A percentile compares a stretch with the other conserved stretches of the same genome.
Evolutionary conservation across 1,140 invertebrate species (phyloP).

Genomic region (Palaemon carinicauda): DNA sequence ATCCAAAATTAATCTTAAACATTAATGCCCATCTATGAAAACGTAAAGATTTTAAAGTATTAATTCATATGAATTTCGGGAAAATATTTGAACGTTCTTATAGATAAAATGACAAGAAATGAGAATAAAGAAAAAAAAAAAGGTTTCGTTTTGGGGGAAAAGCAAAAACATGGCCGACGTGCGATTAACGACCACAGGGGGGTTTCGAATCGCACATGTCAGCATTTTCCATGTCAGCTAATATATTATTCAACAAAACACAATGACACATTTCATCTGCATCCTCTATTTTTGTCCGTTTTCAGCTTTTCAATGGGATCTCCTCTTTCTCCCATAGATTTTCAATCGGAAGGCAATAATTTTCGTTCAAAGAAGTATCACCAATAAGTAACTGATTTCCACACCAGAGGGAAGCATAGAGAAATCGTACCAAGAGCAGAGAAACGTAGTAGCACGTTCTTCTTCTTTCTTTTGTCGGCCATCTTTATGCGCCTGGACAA

Average conservation of each 20-base stretch:
- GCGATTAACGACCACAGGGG: neutral
- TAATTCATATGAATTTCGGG: too few species aligned
- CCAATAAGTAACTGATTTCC: neutral
- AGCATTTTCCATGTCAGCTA: neutral
- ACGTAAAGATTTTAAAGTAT: too few species aligned
- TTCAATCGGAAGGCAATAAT: neutral
- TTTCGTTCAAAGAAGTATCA: neutral
- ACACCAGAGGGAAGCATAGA: too few species aligned
- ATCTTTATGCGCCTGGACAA: slow-evolving; percentile 34
- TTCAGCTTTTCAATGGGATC: neutral
- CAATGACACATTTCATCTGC: slow-evolving; percentile 36
- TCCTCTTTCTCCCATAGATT: neutral
- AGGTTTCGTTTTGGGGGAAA: too few species aligned
- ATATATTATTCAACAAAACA: slow-evolving; percentile 41
- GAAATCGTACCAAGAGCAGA: neutral
- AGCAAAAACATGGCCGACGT: too few species aligned
- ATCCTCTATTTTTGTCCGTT: slow-evolving; percentile 24
- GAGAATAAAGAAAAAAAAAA: too few species aligned
- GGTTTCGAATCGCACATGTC: neutral
- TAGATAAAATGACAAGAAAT: too few species aligned
- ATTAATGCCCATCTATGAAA: too few species aligned
- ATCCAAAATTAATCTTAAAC: too few species aligned
- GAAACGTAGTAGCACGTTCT: slow-evolving; percentile 12
- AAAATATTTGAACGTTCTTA: too few species aligned
- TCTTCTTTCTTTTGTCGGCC: slow-evolving; percentile 6